These are phyloP conservation scores for Silurus lanzhouensis DNA, from an alignment of 2,797 vertebrate species.

Conservation along the genomic window DNA sequence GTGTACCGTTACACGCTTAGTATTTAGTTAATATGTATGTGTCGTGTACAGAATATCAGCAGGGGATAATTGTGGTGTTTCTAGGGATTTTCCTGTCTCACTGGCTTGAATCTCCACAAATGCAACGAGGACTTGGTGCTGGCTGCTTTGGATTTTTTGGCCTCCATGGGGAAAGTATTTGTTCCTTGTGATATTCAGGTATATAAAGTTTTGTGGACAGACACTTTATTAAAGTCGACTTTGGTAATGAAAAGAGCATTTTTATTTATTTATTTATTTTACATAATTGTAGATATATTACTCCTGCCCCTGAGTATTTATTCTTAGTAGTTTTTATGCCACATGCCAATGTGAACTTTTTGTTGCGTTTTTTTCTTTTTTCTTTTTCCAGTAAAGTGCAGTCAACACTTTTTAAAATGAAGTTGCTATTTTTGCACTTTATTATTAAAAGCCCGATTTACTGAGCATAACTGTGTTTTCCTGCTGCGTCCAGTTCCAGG, in stretches of 20 bases:
- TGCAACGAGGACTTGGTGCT: constrained; percentile 78
- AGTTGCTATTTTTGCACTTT: neutral
- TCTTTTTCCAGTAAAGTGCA: neutral
- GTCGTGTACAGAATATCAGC: neutral
- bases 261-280: no score
- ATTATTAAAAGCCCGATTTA: neutral
- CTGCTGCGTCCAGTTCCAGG: constrained; percentile 71
- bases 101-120: constrained; percentile 72
- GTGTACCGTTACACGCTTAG: no score
- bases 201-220: neutral
- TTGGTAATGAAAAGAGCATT: no score
- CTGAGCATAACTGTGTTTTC: neutral
- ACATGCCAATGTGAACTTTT: neutral
- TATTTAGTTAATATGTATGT: no score
- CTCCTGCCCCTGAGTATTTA: neutral
- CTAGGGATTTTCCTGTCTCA: constrained; percentile 81
- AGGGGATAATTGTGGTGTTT: neutral
- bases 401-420: neutral
- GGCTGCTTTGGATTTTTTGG: constrained; percentile 81
- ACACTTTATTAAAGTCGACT: neutral
- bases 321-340: neutral
- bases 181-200: constrained; percentile 85
- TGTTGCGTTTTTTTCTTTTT: neutral
- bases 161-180: constrained; percentile 82
- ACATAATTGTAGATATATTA: no score